Evolutionary conservation across 2,113 vertebrate genomes (phyloP), one percentile per base, ranked within the genome.

Genomic region (Rousettus leschenaultii): DNA sequence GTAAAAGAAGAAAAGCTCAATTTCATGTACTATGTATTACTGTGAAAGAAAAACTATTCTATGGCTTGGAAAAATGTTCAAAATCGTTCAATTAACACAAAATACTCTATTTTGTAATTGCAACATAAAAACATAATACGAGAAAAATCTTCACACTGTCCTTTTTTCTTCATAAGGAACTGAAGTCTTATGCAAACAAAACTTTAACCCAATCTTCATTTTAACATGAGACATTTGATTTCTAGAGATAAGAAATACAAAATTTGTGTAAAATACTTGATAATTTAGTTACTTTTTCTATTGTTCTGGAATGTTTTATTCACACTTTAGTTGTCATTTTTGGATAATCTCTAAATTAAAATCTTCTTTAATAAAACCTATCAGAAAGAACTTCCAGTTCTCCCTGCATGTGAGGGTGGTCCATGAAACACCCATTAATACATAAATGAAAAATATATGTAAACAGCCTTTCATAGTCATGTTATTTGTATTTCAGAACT

Each of bases 311-410:
- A 95, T 55, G n/a, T 43, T 93, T 68, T 80, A 77, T 22, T 89
- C 26, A 94, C 16, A 91, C 45, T 77, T 88, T 26, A 86, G 22
- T 24, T 71, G n/a, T 88, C 59, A 45, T 16, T 88, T 84, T 35
- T 65, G 40, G 35, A 82, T 71, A 59, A 83, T 38, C 57, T 96
- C 84, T 80, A 94, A 82, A 66, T 35, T 66, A 82, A 95, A 95
- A 53, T 26, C 38, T 38, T 71, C 16, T 77, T 86, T 70, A 51
- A 51, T 63, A 66, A 79, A 80, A 21, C 28, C 45, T 53, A 61
- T 38, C 18, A 66, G 38, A 88, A 90, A 61, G 43, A 35, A 85
- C 57, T 77, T 78, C 5, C 6, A 73, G 38, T 8, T 90, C 57
- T 90, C 28, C 51, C 40, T 89, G 68, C 48, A 63, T 16, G 7